Evolutionary conservation across 1,140 invertebrate species (phyloP), one percentile per base, ranked within the genome.

Genomic region (Lamellibrachia luymesi): DNA sequence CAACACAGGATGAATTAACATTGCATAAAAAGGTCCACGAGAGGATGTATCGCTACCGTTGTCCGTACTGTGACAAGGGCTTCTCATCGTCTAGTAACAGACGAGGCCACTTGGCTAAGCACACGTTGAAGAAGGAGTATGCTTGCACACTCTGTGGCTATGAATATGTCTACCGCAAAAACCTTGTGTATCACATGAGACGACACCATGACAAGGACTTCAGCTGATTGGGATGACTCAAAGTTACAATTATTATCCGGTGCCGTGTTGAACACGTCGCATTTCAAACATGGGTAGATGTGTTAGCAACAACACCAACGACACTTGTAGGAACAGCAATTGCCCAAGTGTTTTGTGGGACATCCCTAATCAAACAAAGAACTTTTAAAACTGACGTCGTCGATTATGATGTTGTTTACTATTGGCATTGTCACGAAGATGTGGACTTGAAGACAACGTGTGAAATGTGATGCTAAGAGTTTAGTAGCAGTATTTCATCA

Each of bases 31-130:
- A 17, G 13, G 13, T 80, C 17, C 90, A 91, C 25, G 90, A 49
- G 90, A 51, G n/a, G 49, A 91, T 10, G 90, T 91, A 50, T 27
- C 90, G 50, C 49, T 91, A 91, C 50, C 50, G 27, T n/a, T 91
- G 90, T 51, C 90, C 90, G 25, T 91, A 91, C 90, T 91, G 90
- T 91, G 4, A 91, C 22, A 91, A 91, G 25, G 90, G 90, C 22
- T 91, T 91, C 50, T 50, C 50, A 4, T 91, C 90, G 27, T 13
- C 90, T n/a, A 50, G 49, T 51, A 51, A 91, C 50, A 49, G 17
- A n/a, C 13, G 25, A n/a, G 90, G 90, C 2, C 90, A 91, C n/a
- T 50, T 91, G 17, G 17, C 90, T 4, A 50, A 25, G n/a, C 90
- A 91, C 90, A 91, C 90, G 17, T 2, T 10, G 50, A 91, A 50